A percentile compares a stretch with the other conserved stretches of the same genome.
phyloP scores from a whole-genome alignment of 2,113 vertebrate genomes.

The Octodon degus region DNA sequence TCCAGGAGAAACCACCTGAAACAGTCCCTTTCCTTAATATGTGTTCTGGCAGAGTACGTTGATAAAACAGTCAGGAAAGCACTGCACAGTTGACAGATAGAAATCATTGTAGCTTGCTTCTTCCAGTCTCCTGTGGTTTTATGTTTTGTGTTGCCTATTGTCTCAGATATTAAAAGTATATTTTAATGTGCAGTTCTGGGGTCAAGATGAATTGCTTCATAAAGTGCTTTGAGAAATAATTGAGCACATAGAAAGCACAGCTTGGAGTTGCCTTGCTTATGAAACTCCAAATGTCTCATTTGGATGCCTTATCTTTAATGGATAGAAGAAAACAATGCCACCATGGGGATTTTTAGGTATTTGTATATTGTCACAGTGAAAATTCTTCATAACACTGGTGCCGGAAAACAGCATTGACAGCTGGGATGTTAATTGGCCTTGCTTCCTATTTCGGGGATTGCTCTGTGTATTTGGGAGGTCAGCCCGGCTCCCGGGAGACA shows the following conservation, averaged over 20 bases:
- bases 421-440: rapidly evolving
- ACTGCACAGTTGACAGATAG: not conserved
- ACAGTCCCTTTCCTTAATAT: rapidly evolving
- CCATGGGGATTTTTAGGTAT: rapidly evolving
- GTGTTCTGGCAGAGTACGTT: not conserved
- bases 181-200: conserved; percentile 46
- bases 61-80: rapidly evolving
- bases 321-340: not conserved
- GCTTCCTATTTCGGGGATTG: rapidly evolving
- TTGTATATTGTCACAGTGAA: too few species aligned
- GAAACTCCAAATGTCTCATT: conserved; percentile 9
- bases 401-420: rapidly evolving
- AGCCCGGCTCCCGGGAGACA: not conserved
- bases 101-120: not conserved
- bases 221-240: conserved; percentile 54
- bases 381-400: not conserved
- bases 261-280: conserved; percentile 41
- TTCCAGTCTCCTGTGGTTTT: not conserved
- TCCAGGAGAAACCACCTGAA: not conserved
- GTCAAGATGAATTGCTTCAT: conserved; percentile 68
- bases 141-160: not conserved
- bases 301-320: not conserved
- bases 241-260: conserved; percentile 14
- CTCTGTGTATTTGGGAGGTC: not conserved
- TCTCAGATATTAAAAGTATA: conserved; percentile 56